Evolutionary conservation across 2,797 vertebrate genomes (phyloP).

Genomic region (Botia almorhae): DNA sequence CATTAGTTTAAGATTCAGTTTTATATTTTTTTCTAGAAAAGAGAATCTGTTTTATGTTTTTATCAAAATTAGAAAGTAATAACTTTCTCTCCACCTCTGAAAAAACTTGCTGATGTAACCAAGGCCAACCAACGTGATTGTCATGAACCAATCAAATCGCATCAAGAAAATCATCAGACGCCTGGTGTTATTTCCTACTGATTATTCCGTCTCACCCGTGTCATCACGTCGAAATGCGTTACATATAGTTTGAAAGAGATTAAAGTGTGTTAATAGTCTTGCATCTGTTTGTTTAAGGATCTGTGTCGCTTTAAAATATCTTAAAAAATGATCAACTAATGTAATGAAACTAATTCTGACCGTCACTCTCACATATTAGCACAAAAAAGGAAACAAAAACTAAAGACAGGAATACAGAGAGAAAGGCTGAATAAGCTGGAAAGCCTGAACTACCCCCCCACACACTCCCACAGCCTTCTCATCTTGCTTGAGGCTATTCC

Average conservation of each 20-base stretch:
- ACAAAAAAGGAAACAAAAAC: slow-evolving; percentile 20
- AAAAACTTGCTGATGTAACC: background rate
- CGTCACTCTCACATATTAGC: slow-evolving; percentile 40
- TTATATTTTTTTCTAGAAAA: background rate
- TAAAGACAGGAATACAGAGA: slow-evolving; percentile 37
- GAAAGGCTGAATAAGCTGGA: slow-evolving; percentile 49
- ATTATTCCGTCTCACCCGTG: background rate
- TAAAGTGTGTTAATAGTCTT: background rate
- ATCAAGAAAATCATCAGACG: background rate
- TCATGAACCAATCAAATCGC: background rate
- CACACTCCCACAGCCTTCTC: slow-evolving; percentile 40
- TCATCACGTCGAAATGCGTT: background rate
- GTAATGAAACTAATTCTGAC: slow-evolving; percentile 20
- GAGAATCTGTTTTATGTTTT: background rate
- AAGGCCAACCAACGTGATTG: background rate
- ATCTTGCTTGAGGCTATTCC: slow-evolving; percentile 55
- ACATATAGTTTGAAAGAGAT: background rate
- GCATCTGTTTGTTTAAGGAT: background rate
- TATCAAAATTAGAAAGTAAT: background rate
- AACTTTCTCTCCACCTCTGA: background rate
- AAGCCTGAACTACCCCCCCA: slow-evolving; percentile 46
- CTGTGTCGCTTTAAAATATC: slow-evolving; percentile 4
- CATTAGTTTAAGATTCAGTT: background rate
- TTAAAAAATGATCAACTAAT: background rate
- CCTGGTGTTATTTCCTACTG: background rate